Conservation (phyloP, 2,797 vertebrate species). For the Phrynocephalus vlangalii region DNA sequence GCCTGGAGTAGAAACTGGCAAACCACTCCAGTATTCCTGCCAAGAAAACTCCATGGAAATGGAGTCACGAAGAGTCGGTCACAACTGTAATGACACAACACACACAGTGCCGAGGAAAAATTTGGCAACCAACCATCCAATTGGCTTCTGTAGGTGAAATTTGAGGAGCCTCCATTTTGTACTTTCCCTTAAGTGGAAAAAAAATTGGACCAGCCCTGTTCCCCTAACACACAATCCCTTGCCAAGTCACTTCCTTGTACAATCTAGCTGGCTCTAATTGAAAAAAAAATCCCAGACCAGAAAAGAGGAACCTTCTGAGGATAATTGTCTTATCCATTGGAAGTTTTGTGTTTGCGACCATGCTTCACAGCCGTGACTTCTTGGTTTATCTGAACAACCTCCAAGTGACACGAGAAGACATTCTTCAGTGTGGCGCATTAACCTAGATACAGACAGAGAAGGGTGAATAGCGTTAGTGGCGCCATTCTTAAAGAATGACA, state of each 20-base stretch:
- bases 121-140: neutral
- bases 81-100: too few relatives aligned
- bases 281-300: neutral
- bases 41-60: too few relatives aligned
- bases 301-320: neutral
- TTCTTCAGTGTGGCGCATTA: neutral
- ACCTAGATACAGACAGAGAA: neutral
- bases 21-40: too few relatives aligned
- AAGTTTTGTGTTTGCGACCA: neutral
- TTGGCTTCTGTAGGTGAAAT: neutral
- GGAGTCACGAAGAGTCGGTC: too few relatives aligned
- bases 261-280: neutral
- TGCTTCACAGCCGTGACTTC: neutral
- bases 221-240: too few relatives aligned
- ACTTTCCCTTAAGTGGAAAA: neutral
- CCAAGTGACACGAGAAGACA: neutral
- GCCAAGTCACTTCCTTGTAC: neutral
- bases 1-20: too few relatives aligned
- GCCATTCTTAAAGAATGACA: neutral
- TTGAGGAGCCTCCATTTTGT: neutral
- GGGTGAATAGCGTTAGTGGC: neutral
- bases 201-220: neutral
- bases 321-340: neutral
- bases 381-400: neutral
- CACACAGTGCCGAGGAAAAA: neutral